Percentiles rank a stretch among this genome's conserved stretches.
These are phyloP conservation scores for Sebastes schlegelii DNA, from an alignment of 2,113 vertebrate genomes.

Conservation along the genomic window DNA sequence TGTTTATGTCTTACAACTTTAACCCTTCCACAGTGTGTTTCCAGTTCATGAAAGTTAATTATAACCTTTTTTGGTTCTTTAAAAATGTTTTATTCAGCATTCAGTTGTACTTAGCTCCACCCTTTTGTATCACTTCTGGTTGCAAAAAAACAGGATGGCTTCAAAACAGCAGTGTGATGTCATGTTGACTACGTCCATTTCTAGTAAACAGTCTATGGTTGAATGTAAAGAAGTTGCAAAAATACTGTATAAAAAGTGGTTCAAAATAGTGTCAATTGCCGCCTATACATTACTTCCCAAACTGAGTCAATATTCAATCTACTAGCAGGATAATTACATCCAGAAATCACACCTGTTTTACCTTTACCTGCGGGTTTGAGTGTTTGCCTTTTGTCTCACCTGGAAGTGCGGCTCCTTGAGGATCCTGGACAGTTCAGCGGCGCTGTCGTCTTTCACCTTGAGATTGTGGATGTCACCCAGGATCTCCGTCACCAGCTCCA, in stretches of 20 bases:
- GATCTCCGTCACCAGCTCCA: constrained; percentile 97
- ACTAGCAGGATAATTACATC: too few species aligned
- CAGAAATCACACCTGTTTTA: not conserved
- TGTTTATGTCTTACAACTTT: too few species aligned
- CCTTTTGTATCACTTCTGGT: too few species aligned
- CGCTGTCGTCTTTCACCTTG: constrained; percentile 89
- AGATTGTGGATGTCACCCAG: constrained; percentile 93
- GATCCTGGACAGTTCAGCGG: constrained; percentile 91
- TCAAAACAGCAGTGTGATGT: too few species aligned
- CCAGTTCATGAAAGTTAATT: too few species aligned
- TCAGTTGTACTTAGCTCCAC: too few species aligned
- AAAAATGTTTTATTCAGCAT: too few species aligned
- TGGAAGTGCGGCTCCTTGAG: constrained; percentile 98
- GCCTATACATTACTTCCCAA: not conserved
- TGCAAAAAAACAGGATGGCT: too few species aligned
- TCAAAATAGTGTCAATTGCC: not conserved
- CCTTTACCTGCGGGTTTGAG: not conserved
- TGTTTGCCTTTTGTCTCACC: constrained; percentile 75
- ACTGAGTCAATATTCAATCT: not conserved
- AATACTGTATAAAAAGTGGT: not conserved
- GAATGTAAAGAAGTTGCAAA: not conserved
- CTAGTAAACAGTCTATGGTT: too few species aligned
- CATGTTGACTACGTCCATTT: too few species aligned
- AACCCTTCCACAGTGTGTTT: too few species aligned
- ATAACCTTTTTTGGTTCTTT: too few species aligned